Percentiles rank a stretch among this genome's conserved stretches.
Conservation (phyloP, 1,140 invertebrate genomes). For the Drosophila suzukii region DNA sequence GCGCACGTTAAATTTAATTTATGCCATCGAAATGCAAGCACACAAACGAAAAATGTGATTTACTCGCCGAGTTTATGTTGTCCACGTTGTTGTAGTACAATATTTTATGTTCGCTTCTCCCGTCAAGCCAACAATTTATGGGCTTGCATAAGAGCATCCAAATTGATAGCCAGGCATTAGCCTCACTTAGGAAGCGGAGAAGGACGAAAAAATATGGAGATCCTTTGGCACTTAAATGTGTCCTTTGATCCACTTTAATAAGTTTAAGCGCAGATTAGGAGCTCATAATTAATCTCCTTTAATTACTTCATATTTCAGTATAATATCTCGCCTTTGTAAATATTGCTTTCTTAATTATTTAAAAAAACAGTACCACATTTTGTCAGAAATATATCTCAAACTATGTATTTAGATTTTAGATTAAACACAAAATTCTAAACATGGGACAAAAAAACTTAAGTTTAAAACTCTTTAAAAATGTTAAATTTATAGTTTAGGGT, state of each 20-base stretch:
- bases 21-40: slow-evolving; percentile 60
- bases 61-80: slow-evolving; percentile 54
- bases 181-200: slow-evolving; percentile 1
- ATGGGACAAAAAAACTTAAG: no score
- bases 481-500: no score
- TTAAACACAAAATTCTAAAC: no score
- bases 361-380: no score
- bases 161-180: slow-evolving; percentile 69
- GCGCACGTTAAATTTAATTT: slow-evolving; percentile 71
- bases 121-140: slow-evolving; percentile 56
- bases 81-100: slow-evolving; percentile 31
- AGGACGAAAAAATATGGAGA: neutral
- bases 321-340: no score
- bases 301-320: no score
- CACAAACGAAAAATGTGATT: slow-evolving; percentile 67
- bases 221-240: neutral
- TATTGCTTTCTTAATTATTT: no score
- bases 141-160: slow-evolving; percentile 55
- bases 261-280: neutral
- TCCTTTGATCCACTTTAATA: slow-evolving; percentile 9
- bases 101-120: slow-evolving; percentile 11
- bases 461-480: no score
- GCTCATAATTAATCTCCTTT: no score
- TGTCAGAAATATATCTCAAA: no score
- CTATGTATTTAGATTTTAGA: no score